These are phyloP conservation scores for Willowsia nigromaculata DNA, from an alignment of 2,888 invertebrate species.

Conservation along the genomic window DNA sequence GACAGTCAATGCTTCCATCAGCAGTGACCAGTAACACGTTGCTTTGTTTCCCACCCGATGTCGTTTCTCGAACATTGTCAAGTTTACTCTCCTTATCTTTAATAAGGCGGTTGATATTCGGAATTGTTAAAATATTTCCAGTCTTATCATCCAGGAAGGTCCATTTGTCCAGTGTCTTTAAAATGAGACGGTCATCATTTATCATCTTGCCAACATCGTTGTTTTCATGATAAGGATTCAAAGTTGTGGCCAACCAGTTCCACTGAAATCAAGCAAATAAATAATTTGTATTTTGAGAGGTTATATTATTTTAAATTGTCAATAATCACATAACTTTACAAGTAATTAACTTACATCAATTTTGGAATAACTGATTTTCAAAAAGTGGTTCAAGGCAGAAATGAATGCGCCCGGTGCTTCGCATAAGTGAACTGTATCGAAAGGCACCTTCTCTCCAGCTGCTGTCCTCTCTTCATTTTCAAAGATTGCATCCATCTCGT, in stretches of 20 bases:
- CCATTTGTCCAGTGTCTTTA: slow-evolving; percentile 90
- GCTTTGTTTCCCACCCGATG: background rate
- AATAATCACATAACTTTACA: background rate
- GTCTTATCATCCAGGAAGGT: slow-evolving; percentile 91
- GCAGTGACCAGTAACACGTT: slow-evolving; percentile 87
- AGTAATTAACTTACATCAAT: slow-evolving; percentile 65
- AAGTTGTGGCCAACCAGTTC: slow-evolving; percentile 91
- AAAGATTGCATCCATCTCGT: slow-evolving; percentile 79
- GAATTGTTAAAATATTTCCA: slow-evolving; percentile 88
- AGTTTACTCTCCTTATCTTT: slow-evolving; percentile 80
- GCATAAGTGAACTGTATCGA: slow-evolving; percentile 92
- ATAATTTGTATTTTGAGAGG: background rate
- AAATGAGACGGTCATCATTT: slow-evolving; percentile 91
- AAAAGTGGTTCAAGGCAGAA: slow-evolving; percentile 92
- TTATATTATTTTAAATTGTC: too few species aligned
- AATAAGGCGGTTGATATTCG: slow-evolving; percentile 86
- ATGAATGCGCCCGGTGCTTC: slow-evolving; percentile 99
- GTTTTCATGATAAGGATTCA: slow-evolving; percentile 96
- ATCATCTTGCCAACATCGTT: slow-evolving; percentile 88
- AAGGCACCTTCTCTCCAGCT: slow-evolving; percentile 77
- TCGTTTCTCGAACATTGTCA: background rate
- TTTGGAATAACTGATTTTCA: slow-evolving; percentile 81
- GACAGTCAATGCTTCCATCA: slow-evolving; percentile 96
- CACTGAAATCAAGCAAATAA: slow-evolving; percentile 82
- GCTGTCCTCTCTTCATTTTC: background rate